Conservation (phyloP, 2,888 invertebrate species). For the Folsomia candida region DNA sequence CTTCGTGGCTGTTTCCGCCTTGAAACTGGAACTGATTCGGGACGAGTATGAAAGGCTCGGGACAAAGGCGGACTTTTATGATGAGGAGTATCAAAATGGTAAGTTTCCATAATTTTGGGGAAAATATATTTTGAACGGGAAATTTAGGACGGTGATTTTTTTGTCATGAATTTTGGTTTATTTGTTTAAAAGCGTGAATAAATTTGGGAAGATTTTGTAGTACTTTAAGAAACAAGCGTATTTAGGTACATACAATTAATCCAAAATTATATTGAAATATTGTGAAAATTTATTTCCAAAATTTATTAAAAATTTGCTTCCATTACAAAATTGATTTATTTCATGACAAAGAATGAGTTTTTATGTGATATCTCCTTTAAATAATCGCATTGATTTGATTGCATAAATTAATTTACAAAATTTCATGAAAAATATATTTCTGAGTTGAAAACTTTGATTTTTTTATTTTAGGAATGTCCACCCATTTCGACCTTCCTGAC, state of each 20-base stretch:
- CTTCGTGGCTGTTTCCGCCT: background rate
- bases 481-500: constrained; percentile 11
- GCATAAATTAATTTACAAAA: no score
- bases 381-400: no score
- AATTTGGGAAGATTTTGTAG: no score
- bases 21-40: constrained; percentile 34
- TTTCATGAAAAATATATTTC: constrained; percentile 4
- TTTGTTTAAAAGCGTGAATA: background rate
- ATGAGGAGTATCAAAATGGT: constrained; percentile 44
- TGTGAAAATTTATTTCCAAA: background rate
- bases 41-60: constrained; percentile 36
- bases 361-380: no score
- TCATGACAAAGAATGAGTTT: no score
- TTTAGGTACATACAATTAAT: background rate
- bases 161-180: background rate
- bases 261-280: no score
- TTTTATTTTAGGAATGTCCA: background rate
- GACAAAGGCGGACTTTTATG: constrained; percentile 41
- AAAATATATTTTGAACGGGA: background rate
- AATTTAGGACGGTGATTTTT: background rate
- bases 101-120: background rate
- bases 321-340: no score
- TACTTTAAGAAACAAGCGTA: background rate
- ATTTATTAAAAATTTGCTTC: background rate
- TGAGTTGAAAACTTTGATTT: no score